Conservation (phyloP, 2,797 vertebrate genomes). For the Meriones psammophilus region DNA sequence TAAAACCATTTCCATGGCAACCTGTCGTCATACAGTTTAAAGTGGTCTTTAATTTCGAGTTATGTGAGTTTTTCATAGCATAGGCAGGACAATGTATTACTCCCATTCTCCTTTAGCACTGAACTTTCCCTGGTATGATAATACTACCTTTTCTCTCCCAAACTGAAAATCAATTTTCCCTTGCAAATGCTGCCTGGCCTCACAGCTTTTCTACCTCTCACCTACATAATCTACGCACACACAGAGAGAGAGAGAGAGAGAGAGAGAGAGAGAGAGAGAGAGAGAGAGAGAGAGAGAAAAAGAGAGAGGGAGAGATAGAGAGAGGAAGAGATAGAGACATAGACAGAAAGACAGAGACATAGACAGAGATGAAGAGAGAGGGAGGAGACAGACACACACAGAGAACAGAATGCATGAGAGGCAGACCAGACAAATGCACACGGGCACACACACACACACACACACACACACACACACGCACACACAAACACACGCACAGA, state of each 20-base stretch:
- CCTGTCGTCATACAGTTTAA: constrained; percentile 82
- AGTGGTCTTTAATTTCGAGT: constrained; percentile 81
- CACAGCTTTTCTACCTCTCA: background rate
- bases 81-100: constrained; percentile 11
- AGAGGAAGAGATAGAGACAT: background rate
- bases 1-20: constrained; percentile 92
- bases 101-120: constrained; percentile 51
- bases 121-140: constrained; percentile 57
- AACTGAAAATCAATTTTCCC: constrained; percentile 23
- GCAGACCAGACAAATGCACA: too few relatives aligned
- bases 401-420: too few relatives aligned
- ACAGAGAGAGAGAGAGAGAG: background rate
- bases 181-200: constrained; percentile 27
- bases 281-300: too few relatives aligned
- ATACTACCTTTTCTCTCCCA: constrained; percentile 40
- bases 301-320: background rate
- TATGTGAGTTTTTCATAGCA: background rate
- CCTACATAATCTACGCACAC: background rate
- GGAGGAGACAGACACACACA: too few relatives aligned
- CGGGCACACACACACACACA: too few relatives aligned
- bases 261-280: background rate
- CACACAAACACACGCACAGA: background rate
- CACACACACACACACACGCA: too few relatives aligned
- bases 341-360: accelerated
- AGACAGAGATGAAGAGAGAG: background rate